Evolutionary conservation across 2,888 invertebrate genomes (phyloP).

Genomic region (Eretmocerus hayati): DNA sequence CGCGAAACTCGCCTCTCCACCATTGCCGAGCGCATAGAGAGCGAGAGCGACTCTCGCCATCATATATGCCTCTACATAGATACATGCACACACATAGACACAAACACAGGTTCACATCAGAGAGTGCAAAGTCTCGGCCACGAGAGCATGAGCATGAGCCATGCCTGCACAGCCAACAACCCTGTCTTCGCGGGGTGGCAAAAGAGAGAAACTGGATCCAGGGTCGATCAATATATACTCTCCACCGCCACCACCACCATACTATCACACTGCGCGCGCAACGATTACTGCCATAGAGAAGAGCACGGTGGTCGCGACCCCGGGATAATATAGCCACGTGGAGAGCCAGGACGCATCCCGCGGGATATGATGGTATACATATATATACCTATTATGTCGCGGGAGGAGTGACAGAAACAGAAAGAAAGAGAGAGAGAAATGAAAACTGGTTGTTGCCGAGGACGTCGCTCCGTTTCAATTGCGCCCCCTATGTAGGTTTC

Average conservation of each 20-base stretch:
- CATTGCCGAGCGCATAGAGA: neutral
- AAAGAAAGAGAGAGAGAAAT: neutral
- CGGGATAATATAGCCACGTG: neutral
- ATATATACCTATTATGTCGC: too few species aligned
- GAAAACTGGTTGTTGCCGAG: too few species aligned
- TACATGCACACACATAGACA: neutral
- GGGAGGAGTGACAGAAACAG: neutral
- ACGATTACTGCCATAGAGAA: too few species aligned
- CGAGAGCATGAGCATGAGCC: slow-evolving; percentile 2
- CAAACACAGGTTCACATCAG: neutral
- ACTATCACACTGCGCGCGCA: too few species aligned
- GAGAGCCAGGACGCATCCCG: neutral
- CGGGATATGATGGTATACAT: too few species aligned
- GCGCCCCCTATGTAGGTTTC: too few species aligned
- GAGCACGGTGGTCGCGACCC: neutral
- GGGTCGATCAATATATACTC: slow-evolving; percentile 22
- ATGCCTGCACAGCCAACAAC: neutral
- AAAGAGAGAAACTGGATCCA: slow-evolving; percentile 19
- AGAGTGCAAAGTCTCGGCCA: slow-evolving; percentile 13
- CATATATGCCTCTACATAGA: neutral
- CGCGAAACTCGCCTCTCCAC: too few species aligned
- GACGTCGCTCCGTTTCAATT: too few species aligned
- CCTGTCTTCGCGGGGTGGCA: neutral
- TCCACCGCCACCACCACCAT: neutral
- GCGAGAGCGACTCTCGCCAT: neutral